Base-by-base conservation (phyloP, 2,797 vertebrate species). In the Cyprinella venusta region DNA sequence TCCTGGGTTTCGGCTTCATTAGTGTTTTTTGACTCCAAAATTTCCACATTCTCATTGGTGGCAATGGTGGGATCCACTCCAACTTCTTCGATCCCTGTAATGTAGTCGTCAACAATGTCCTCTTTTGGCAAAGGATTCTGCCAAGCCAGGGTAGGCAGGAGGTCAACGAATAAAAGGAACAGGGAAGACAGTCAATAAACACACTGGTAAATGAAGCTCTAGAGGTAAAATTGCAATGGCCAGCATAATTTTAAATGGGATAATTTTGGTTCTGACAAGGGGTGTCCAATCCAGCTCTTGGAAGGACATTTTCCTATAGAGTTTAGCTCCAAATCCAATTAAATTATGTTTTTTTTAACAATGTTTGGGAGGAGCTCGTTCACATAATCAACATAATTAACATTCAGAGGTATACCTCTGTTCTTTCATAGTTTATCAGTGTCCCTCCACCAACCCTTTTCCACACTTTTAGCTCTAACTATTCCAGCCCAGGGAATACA, bases 11-110 rank as follows among this genome's bases (percentile, higher is more conserved):
- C 88, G 1, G 88, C 54, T 3, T 90, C 91, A 10, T 24, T 19
- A 6, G 77, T 78, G 61, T 19, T 70, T 76, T 59, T 76, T n/a
- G 52, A 52, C 52, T 87, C 82, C 19, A 69, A 3, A 16, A 81
- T 79, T 19, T 88, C 87, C 42, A 69, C 68, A 24, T 52, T 85
- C n/a, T 82, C 85, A 36, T 75, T 76, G 33, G 75, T 67, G 68
- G 75, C 95, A 89, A 91, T 89, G 9, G 94, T 93, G 33, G 93
- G 85, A 76, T 95, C 94, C 21, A 85, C 90, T 40, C 92, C 95
- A n/a, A 94, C 97, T 95, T 99, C 94, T 91, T 99, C 97, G 92
- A 95, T 95, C 87, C 96, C 97, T 64, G 97, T 97, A 94, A 98
- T 86, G 95, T 98, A 98, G 94, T 99, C 97, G 90, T 99, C 97